Conservation (phyloP, 2,113 vertebrate genomes). For the Barnardius zonarius region DNA sequence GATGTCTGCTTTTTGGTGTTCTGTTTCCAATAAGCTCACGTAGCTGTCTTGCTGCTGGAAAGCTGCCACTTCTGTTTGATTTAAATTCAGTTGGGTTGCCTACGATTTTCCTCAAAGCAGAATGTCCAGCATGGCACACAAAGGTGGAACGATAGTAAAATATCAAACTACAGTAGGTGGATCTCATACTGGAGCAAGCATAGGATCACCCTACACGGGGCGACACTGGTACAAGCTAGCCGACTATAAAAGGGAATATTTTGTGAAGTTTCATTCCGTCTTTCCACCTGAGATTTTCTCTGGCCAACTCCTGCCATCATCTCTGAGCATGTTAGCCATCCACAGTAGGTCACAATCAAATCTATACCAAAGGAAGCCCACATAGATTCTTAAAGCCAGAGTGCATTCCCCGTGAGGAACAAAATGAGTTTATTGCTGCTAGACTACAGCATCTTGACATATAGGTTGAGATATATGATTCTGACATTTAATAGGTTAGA, state of each 20-base stretch:
- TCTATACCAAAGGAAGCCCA: neutral
- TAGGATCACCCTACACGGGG: neutral
- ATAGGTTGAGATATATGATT: constrained; percentile 69
- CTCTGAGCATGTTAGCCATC: neutral
- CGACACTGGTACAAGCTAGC: neutral
- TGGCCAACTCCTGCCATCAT: neutral
- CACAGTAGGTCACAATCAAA: constrained; percentile 10
- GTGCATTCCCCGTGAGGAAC: neutral
- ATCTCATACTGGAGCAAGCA: neutral
- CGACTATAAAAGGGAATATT: neutral
- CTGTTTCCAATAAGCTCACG: neutral
- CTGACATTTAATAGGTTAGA: constrained; percentile 79
- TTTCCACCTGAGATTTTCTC: neutral
- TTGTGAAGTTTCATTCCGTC: neutral
- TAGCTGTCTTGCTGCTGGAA: neutral
- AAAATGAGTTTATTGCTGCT: constrained; percentile 56
- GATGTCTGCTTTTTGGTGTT: neutral
- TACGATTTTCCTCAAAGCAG: neutral
- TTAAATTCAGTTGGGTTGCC: neutral
- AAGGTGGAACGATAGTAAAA: neutral
- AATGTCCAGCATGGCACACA: neutral
- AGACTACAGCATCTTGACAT: constrained; percentile 61
- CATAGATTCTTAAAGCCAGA: neutral
- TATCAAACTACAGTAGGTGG: neutral
- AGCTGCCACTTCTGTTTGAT: neutral